These are phyloP conservation scores for Petroica traversi DNA, from an alignment of 2,113 vertebrate species.

Conservation along the genomic window DNA sequence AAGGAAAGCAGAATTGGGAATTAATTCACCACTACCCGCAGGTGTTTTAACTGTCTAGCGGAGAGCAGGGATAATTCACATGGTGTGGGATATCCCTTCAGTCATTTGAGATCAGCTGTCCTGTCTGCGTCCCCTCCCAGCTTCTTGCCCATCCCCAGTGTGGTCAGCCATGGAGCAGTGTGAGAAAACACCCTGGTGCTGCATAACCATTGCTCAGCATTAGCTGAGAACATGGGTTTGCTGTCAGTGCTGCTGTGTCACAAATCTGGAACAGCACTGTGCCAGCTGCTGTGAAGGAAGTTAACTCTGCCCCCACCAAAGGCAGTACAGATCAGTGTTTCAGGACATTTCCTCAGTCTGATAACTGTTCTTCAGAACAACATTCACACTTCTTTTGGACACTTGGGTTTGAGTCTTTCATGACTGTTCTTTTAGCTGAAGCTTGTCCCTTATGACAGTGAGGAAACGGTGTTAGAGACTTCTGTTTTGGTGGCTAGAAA, in stretches of 20 bases:
- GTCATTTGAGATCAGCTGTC: neutral
- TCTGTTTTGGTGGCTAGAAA: neutral
- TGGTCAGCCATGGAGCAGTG: fast-evolving
- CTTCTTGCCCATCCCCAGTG: neutral
- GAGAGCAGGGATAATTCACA: neutral
- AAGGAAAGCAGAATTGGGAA: neutral
- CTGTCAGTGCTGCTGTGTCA: fast-evolving
- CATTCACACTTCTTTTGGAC: neutral
- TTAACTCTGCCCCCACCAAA: neutral
- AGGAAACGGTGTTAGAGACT: neutral
- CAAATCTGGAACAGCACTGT: neutral
- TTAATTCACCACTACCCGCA: fast-evolving
- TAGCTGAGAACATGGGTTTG: neutral
- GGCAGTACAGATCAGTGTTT: neutral
- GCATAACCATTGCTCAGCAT: neutral
- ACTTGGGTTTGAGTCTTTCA: neutral
- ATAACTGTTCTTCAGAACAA: neutral
- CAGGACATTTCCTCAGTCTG: neutral
- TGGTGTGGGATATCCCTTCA: neutral
- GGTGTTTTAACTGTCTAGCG: neutral
- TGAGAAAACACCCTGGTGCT: neutral
- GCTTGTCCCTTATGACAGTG: neutral
- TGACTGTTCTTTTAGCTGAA: neutral
- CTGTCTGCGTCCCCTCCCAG: fast-evolving
- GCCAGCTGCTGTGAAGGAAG: neutral